Conservation (phyloP, 2,888 invertebrate species). For the Heliconius charithonia region DNA sequence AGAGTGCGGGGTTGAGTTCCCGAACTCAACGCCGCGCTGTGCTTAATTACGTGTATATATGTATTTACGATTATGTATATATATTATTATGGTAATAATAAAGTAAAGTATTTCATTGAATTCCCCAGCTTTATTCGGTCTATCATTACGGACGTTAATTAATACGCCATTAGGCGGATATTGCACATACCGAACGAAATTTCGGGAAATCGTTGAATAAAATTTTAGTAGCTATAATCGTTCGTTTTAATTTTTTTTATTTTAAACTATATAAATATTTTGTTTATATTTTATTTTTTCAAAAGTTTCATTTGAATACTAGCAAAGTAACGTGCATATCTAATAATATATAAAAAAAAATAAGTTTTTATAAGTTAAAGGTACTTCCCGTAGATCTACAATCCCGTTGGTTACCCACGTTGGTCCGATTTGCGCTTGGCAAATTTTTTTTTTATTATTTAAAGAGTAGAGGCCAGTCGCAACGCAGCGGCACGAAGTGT, state of each 20-base stretch:
- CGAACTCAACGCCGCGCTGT: too few species aligned
- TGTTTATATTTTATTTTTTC: background rate
- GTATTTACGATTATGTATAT: slow-evolving; percentile 3
- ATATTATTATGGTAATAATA: background rate
- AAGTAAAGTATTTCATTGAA: slow-evolving; percentile 43
- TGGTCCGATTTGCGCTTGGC: too few species aligned
- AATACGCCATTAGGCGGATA: slow-evolving; percentile 48
- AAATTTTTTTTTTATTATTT: too few species aligned
- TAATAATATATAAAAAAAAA: too few species aligned
- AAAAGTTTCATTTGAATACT: background rate
- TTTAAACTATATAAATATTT: background rate
- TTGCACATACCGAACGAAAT: slow-evolving; percentile 43
- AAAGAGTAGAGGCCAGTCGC: too few species aligned
- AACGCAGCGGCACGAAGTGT: too few species aligned
- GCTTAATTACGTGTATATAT: background rate
- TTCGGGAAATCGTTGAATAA: slow-evolving; percentile 28
- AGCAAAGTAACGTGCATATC: background rate
- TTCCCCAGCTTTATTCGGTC: slow-evolving; percentile 46
- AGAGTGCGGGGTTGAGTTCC: too few species aligned
- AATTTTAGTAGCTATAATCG: slow-evolving; percentile 29
- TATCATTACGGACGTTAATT: slow-evolving; percentile 48
- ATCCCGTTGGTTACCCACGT: too few species aligned
- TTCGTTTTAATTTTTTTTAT: slow-evolving; percentile 12
- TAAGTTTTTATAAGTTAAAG: too few species aligned
- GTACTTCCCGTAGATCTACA: too few species aligned